Evolutionary conservation across 1,140 invertebrate genomes (phyloP).

Genomic region (Dermatophagoides farinae): DNA sequence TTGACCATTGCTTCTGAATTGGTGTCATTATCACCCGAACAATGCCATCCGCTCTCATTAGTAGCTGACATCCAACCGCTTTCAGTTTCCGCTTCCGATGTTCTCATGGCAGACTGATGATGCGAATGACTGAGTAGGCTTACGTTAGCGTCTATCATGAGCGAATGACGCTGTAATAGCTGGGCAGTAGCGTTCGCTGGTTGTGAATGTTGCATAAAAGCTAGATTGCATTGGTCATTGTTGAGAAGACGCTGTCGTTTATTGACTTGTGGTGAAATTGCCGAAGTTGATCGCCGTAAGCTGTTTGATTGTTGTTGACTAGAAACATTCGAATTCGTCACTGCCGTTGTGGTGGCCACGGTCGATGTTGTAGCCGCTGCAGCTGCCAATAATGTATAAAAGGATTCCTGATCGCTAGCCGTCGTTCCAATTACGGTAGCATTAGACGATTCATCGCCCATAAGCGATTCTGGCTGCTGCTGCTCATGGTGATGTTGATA

Average conservation of each 20-base stretch:
- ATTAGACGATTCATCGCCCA: not conserved
- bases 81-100: not conserved
- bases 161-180: too few species aligned
- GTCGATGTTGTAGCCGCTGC: not conserved
- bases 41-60: not conserved
- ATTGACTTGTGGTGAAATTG: too few species aligned
- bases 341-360: not conserved
- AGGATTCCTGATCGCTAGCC: not conserved
- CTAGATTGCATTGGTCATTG: too few species aligned
- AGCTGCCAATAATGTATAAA: not conserved
- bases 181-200: too few species aligned
- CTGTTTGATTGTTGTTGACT: too few species aligned
- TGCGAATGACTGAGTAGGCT: not conserved
- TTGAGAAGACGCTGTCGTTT: too few species aligned
- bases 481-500: not conserved
- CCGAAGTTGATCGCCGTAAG: too few species aligned
- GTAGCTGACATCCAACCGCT: not conserved
- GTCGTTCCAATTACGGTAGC: not conserved
- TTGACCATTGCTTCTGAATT: slow-evolving; percentile 20
- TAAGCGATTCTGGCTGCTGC: not conserved
- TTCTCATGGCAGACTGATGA: not conserved
- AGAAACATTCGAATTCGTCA: not conserved
- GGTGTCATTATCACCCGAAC: slow-evolving; percentile 11
- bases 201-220: too few species aligned
- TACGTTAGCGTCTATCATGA: too few species aligned